phyloP scores from a whole-genome alignment of 2,113 vertebrate genomes.

The Herpailurus yagouaroundi region DNA sequence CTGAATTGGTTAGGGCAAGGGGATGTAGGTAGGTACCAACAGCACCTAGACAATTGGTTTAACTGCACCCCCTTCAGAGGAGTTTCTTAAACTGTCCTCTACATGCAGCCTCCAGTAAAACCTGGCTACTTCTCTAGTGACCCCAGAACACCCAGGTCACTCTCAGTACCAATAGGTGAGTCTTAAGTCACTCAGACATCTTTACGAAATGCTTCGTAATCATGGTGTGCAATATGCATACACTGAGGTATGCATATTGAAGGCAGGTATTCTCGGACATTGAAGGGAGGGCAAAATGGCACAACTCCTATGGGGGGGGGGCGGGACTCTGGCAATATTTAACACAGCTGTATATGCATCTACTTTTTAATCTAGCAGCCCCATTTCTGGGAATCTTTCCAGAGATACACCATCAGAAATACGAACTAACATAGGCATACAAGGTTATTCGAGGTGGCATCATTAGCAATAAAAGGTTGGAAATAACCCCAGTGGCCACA shows the following conservation, averaged over 20 bases:
- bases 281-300: not conserved
- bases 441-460: not conserved
- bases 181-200: not conserved
- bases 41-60: not conserved
- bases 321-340: not conserved
- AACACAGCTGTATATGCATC: not conserved
- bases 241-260: not conserved
- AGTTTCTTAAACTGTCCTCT: not conserved
- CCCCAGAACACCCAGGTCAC: not conserved
- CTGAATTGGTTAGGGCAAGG: not conserved
- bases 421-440: not conserved
- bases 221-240: no score
- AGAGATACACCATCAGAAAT: not conserved
- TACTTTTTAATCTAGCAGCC: not conserved
- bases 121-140: not conserved
- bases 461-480: not conserved
- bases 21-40: rapidly evolving
- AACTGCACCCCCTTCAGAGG: not conserved
- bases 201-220: not conserved
- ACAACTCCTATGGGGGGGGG: no score
- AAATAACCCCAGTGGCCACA: not conserved
- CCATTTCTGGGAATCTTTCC: not conserved
- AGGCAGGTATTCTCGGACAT: not conserved
- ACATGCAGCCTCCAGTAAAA: not conserved
- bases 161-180: not conserved